Evolutionary conservation across 2,888 invertebrate genomes (phyloP).

Genomic region (Eremobia ochroleuca): DNA sequence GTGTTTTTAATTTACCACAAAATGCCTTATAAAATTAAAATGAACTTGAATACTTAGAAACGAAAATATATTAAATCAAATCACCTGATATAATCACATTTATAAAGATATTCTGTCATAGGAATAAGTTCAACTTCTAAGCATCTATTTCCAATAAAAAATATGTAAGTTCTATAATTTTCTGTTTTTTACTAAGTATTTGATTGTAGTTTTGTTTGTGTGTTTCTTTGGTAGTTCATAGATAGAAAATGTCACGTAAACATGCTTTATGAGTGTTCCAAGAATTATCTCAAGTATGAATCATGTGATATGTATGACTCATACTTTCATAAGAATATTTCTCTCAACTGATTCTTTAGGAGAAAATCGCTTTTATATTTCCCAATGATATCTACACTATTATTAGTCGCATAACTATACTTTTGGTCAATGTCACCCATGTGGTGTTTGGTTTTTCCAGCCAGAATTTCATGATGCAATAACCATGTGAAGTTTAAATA

Average conservation of each 20-base stretch:
- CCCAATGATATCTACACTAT: neutral
- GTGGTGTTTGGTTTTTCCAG: slow-evolving; percentile 7
- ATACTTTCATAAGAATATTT: neutral
- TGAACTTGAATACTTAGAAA: neutral
- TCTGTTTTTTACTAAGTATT: neutral
- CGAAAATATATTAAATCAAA: slow-evolving; percentile 5
- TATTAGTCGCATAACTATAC: slow-evolving; percentile 11
- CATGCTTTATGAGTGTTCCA: neutral
- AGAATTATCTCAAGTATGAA: neutral
- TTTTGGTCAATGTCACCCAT: neutral
- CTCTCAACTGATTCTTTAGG: neutral
- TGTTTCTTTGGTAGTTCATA: neutral
- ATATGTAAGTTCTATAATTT: neutral
- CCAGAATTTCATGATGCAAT: slow-evolving; percentile 4
- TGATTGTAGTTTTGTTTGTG: neutral
- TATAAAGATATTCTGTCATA: neutral
- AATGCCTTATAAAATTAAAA: neutral
- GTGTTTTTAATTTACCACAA: slow-evolving; percentile 1
- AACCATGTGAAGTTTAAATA: slow-evolving; percentile 4
- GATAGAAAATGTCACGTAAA: neutral
- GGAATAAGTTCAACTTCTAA: neutral
- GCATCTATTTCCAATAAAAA: neutral
- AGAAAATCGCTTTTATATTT: slow-evolving; percentile 5
- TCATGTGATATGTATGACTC: neutral
- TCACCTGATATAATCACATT: neutral